phyloP scores from a whole-genome alignment of 2,888 invertebrate genomes.

The Mesoligia furuncula region DNA sequence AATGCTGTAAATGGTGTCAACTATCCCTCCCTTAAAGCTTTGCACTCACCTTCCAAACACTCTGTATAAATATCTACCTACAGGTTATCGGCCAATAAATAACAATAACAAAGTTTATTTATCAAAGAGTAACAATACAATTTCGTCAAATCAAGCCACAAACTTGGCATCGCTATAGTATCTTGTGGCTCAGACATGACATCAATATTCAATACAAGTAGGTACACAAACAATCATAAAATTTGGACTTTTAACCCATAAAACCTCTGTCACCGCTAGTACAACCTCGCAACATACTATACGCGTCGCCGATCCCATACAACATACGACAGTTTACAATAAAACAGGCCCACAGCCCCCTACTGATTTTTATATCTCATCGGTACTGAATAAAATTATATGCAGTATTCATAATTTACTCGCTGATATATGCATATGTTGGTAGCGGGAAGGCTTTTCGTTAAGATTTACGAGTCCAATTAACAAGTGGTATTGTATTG shows the following conservation, averaged over 20 bases:
- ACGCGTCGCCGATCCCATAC: constrained; percentile 77
- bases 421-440: constrained; percentile 81
- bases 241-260: not conserved
- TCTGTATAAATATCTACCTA: too few relatives aligned
- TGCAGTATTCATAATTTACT: constrained; percentile 84
- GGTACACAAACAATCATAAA: too few relatives aligned
- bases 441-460: constrained; percentile 69
- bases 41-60: too few relatives aligned
- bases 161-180: too few relatives aligned
- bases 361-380: constrained; percentile 88
- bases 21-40: too few relatives aligned
- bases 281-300: constrained; percentile 68
- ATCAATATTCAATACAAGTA: too few relatives aligned
- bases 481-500: constrained; percentile 58
- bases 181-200: too few relatives aligned
- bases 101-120: too few relatives aligned
- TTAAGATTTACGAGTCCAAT: constrained; percentile 70
- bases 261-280: constrained; percentile 42
- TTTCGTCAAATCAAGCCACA: too few relatives aligned
- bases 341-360: constrained; percentile 83
- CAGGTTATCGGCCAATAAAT: too few relatives aligned
- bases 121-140: too few relatives aligned
- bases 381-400: constrained; percentile 87
- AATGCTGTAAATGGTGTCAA: too few relatives aligned
- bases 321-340: constrained; percentile 74